Evolutionary conservation across 2,797 vertebrate genomes (phyloP).

Genomic region (Cirrhinus molitorella): DNA sequence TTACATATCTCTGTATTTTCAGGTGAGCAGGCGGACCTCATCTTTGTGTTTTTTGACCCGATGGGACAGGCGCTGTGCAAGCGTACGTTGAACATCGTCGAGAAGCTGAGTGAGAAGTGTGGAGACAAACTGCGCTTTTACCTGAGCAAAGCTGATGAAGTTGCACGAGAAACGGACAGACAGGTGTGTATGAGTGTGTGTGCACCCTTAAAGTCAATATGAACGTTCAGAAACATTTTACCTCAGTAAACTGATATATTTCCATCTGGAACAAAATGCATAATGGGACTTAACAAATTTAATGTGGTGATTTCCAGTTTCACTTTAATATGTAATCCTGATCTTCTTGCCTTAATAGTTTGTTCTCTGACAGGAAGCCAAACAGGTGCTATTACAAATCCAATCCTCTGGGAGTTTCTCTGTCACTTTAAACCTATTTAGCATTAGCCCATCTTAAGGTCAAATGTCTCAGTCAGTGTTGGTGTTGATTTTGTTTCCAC

Average conservation of each 20-base stretch:
- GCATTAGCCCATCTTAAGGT: background rate
- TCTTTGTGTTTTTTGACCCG: slow-evolving; percentile 85
- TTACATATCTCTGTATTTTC: slow-evolving; percentile 12
- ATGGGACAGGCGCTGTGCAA: slow-evolving; percentile 88
- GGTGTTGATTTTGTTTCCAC: slow-evolving; percentile 18
- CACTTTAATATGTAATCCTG: background rate
- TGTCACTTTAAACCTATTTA: background rate
- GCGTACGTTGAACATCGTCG: slow-evolving; percentile 84
- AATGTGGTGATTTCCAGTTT: background rate
- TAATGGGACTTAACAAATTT: background rate
- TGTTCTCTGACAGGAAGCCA: background rate
- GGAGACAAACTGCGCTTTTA: slow-evolving; percentile 82
- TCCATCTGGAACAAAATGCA: background rate
- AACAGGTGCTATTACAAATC: background rate
- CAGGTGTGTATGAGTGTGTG: slow-evolving; percentile 69
- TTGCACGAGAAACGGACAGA: slow-evolving; percentile 81
- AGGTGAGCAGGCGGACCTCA: slow-evolving; percentile 83
- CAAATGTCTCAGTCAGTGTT: background rate
- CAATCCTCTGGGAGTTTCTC: background rate
- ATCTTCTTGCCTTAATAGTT: slow-evolving; percentile 3
- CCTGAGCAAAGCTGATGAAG: slow-evolving; percentile 84
- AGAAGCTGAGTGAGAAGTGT: slow-evolving; percentile 81
- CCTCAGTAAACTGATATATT: background rate
- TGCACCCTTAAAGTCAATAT: slow-evolving; percentile 1
- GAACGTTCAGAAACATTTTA: background rate